These are phyloP conservation scores for Phyllotreta cruciferae DNA, from an alignment of 2,888 invertebrate genomes.

Conservation along the genomic window DNA sequence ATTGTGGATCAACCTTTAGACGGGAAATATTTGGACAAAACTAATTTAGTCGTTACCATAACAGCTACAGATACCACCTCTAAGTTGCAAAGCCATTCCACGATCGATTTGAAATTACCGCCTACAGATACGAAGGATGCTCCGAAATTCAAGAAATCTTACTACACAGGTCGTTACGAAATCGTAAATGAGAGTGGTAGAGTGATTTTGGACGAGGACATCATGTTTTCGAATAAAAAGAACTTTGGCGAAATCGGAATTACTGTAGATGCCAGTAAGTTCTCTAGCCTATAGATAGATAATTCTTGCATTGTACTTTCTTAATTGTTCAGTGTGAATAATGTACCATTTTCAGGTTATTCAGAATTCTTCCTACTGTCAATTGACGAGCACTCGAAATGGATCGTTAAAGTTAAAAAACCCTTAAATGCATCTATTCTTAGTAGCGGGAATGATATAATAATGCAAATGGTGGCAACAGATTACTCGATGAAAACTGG, in stretches of 20 bases:
- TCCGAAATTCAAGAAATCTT: conserved; percentile 30
- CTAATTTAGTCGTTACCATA: background rate
- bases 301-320: too few species aligned
- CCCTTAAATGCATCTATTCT: conserved; percentile 24
- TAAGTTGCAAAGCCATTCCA: background rate
- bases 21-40: background rate
- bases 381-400: background rate
- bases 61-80: conserved; percentile 1
- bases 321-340: too few species aligned
- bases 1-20: background rate
- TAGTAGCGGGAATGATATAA: conserved; percentile 21
- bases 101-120: conserved; percentile 23
- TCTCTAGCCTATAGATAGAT: background rate
- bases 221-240: conserved; percentile 7
- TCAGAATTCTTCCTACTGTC: too few species aligned
- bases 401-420: conserved; percentile 20
- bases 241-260: conserved; percentile 18
- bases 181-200: conserved; percentile 7
- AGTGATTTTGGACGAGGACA: conserved; percentile 19
- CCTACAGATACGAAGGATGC: conserved; percentile 27
- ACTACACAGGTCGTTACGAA: conserved; percentile 27
- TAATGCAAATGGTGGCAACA: conserved; percentile 23
- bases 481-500: conserved; percentile 4
- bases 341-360: too few species aligned
- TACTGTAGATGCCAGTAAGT: conserved; percentile 16